Conservation (phyloP, 1,140 invertebrate species). For the Holcopasites calliopsidis region DNA sequence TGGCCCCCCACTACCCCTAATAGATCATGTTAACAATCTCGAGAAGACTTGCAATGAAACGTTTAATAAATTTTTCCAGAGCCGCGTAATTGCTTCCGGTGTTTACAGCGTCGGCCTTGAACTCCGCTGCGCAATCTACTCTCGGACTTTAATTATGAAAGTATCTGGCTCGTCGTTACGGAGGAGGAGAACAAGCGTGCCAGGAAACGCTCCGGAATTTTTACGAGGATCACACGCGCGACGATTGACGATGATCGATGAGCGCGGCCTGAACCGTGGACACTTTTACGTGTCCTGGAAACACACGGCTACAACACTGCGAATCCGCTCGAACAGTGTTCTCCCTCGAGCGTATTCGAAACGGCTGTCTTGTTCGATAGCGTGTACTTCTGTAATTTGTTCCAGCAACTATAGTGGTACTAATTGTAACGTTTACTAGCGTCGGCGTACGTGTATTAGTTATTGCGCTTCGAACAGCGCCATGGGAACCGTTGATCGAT, state of each 20-base stretch:
- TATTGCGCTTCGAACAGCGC: neutral
- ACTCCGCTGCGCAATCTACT: constrained; percentile 38
- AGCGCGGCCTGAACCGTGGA: constrained; percentile 52
- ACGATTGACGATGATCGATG: constrained; percentile 76
- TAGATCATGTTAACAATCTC: constrained; percentile 52
- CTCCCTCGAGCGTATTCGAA: neutral
- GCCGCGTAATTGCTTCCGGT: constrained; percentile 56
- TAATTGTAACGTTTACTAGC: neutral
- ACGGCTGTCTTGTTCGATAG: neutral
- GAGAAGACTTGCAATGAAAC: constrained; percentile 1
- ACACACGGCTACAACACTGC: neutral
- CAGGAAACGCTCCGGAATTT: constrained; percentile 57
- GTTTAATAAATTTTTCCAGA: constrained; percentile 57
- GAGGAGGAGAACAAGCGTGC: constrained; percentile 25
- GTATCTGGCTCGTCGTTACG: constrained; percentile 58
- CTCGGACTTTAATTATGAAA: constrained; percentile 74
- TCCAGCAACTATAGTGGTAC: neutral
- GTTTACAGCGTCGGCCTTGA: constrained; percentile 50
- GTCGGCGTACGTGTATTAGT: neutral
- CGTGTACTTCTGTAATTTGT: neutral
- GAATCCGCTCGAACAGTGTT: neutral
- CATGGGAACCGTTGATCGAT: neutral
- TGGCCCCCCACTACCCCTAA: neutral
- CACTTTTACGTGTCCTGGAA: constrained; percentile 58
- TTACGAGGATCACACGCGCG: constrained; percentile 44